A percentile compares a stretch with the other conserved stretches of the same genome.
Conservation (phyloP, 2,797 vertebrate species). For the Girardinus metallicus region DNA sequence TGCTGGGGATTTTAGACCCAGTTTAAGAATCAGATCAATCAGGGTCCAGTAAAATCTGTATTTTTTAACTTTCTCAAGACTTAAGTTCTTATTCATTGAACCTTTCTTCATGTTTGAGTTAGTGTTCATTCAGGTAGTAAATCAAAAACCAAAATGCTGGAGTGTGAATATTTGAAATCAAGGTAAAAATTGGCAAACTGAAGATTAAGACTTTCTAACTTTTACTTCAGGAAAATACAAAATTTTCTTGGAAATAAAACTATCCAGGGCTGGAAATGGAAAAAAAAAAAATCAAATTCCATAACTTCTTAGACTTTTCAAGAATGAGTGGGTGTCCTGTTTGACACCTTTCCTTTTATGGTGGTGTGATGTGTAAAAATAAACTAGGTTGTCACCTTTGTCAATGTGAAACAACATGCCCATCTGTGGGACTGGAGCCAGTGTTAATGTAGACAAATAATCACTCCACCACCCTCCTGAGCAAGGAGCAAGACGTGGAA, state of each 20-base stretch:
- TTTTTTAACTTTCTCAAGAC: not conserved
- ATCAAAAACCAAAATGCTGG: not conserved
- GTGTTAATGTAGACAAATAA: slow-evolving; percentile 6
- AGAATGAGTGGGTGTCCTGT: not conserved
- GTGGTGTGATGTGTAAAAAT: not conserved
- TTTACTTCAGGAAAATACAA: not conserved
- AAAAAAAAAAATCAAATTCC: not conserved
- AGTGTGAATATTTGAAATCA: not conserved
- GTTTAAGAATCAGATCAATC: not conserved
- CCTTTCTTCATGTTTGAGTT: not conserved
- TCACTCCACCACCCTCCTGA: not conserved
- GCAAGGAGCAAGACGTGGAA: slow-evolving; percentile 58
- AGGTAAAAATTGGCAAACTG: not conserved
- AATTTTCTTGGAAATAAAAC: too few relatives aligned
- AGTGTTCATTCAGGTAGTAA: not conserved
- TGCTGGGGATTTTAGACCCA: not conserved
- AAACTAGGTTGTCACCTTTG: not conserved
- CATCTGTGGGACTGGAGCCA: slow-evolving; percentile 2
- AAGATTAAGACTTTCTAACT: not conserved
- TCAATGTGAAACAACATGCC: not conserved
- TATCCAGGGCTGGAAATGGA: too few relatives aligned
- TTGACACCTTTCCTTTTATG: not conserved
- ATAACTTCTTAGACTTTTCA: not conserved
- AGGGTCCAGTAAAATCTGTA: not conserved
- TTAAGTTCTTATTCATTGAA: not conserved